These are phyloP conservation scores for Oreonectes daqikongensis DNA, from an alignment of 2,797 vertebrate genomes.

Conservation along the genomic window DNA sequence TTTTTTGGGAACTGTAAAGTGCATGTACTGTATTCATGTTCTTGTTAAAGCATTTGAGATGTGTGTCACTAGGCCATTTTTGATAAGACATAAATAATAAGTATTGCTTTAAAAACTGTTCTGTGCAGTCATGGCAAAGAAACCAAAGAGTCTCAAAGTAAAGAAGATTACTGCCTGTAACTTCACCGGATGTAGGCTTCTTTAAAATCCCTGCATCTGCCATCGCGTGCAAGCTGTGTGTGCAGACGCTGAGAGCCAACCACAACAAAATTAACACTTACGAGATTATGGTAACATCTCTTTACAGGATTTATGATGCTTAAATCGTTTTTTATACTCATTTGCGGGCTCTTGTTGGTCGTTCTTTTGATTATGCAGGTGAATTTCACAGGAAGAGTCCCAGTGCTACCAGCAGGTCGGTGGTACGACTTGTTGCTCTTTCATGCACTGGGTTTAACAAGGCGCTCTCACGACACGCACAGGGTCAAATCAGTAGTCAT, in stretches of 20 bases:
- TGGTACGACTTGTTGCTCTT: slow-evolving; percentile 42
- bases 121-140: too few species aligned
- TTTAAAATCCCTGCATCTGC: slow-evolving; percentile 41
- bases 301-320: slow-evolving; percentile 67
- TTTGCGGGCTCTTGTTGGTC: slow-evolving; percentile 66
- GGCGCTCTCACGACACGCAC: slow-evolving; percentile 69
- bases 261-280: slow-evolving; percentile 73
- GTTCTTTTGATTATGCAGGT: slow-evolving; percentile 74
- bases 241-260: slow-evolving; percentile 60
- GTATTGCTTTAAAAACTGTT: too few species aligned
- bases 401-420: slow-evolving; percentile 52
- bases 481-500: slow-evolving; percentile 37
- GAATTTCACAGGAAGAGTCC: slow-evolving; percentile 71
- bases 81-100: too few species aligned
- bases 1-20: not conserved
- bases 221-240: slow-evolving; percentile 65
- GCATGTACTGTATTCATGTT: not conserved
- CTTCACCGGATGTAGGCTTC: slow-evolving; percentile 19
- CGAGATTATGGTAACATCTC: slow-evolving; percentile 68
- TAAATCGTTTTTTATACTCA: slow-evolving; percentile 70
- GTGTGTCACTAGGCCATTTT: too few species aligned
- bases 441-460: slow-evolving; percentile 58
- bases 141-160: too few species aligned
- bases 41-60: not conserved
- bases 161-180: slow-evolving; percentile 29